phyloP scores from a whole-genome alignment of 2,113 vertebrate genomes.

The Aegotheles bennettii region DNA sequence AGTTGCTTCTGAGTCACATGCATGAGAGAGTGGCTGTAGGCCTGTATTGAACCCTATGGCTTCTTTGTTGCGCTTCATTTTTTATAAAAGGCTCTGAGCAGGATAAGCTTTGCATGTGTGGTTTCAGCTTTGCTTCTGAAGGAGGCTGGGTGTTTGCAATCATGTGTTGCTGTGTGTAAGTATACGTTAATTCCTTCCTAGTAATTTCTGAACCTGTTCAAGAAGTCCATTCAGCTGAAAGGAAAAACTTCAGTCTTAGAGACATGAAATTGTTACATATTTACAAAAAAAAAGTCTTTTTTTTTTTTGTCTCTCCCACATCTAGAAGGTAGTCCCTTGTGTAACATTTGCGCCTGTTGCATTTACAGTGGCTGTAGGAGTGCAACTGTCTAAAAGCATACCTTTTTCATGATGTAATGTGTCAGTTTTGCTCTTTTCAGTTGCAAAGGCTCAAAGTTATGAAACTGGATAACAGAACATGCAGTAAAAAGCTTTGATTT shows the following conservation, averaged over 20 bases:
- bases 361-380: neutral
- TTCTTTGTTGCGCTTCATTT: neutral
- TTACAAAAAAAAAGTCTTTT: neutral
- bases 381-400: neutral
- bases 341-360: neutral
- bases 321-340: too few relatives aligned
- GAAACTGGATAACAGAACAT: neutral
- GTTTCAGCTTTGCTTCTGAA: neutral
- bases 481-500: neutral
- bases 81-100: neutral
- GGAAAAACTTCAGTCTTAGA: neutral
- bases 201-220: neutral
- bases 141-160: neutral
- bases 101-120: neutral
- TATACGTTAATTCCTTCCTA: neutral
- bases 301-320: neutral
- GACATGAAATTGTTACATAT: neutral
- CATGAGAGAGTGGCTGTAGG: too few relatives aligned
- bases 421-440: neutral
- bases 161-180: neutral
- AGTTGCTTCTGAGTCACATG: neutral
- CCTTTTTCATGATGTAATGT: neutral
- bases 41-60: neutral
- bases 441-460: neutral
- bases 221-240: neutral